phyloP scores from a whole-genome alignment of 2,888 invertebrate genomes.

The Dolichomitus sp. region DNA sequence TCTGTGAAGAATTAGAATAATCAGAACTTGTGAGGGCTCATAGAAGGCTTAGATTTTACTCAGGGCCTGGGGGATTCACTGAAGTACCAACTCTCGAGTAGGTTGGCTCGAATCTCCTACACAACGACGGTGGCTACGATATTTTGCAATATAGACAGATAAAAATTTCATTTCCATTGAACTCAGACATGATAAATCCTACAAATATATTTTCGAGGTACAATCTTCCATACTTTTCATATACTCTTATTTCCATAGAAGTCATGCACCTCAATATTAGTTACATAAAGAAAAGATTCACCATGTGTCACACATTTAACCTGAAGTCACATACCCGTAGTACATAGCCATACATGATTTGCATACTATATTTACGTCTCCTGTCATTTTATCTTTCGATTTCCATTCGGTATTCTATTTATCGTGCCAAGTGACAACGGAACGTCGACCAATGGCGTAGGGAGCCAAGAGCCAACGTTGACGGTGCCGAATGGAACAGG shows the following conservation, averaged over 20 bases:
- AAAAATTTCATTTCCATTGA: background rate
- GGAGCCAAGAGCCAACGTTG: background rate
- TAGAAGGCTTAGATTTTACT: no score
- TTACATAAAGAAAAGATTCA: background rate
- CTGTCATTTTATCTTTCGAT: background rate
- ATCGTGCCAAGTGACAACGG: constrained; percentile 10
- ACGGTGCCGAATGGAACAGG: constrained; percentile 1
- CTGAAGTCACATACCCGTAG: background rate
- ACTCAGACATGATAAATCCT: background rate
- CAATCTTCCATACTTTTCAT: background rate
- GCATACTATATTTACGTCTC: background rate
- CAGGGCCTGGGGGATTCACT: no score
- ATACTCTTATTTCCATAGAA: background rate
- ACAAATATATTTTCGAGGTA: background rate
- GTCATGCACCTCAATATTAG: background rate
- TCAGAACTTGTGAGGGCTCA: no score
- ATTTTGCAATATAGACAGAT: no score
- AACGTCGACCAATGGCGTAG: background rate
- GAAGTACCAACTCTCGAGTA: no score
- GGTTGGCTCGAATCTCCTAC: no score
- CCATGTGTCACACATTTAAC: background rate
- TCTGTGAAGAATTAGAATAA: no score
- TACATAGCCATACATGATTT: background rate
- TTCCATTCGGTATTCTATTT: background rate
- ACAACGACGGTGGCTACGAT: no score